Conservation (phyloP, 1,140 invertebrate genomes). For the Eciton burchellii region DNA sequence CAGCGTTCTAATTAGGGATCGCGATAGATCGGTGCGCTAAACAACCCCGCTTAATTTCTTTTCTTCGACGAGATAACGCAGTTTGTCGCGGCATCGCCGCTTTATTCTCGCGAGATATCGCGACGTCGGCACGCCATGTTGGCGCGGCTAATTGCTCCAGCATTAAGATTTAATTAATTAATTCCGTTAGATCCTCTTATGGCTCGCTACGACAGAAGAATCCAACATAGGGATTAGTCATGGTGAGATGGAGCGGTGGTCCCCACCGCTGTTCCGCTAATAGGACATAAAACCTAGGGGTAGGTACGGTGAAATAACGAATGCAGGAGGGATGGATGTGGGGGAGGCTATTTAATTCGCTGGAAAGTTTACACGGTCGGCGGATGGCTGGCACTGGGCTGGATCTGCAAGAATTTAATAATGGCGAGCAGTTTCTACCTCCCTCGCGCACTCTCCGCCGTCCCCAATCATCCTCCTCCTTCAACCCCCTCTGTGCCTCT, state of each 20-base stretch:
- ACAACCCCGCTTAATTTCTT: not conserved
- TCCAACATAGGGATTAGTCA: slow-evolving; percentile 39
- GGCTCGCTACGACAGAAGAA: not conserved
- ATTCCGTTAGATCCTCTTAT: too few species aligned
- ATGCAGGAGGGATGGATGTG: not conserved
- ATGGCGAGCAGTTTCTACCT: not conserved
- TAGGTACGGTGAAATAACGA: not conserved
- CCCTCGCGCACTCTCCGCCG: slow-evolving; percentile 3
- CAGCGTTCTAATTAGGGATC: slow-evolving; percentile 23
- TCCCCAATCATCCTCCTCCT: not conserved
- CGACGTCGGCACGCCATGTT: not conserved
- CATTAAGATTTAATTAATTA: slow-evolving; percentile 58
- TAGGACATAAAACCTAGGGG: slow-evolving; percentile 33
- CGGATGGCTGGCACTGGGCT: not conserved
- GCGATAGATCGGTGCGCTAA: not conserved
- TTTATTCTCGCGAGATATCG: slow-evolving; percentile 6
- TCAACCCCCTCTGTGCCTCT: not conserved
- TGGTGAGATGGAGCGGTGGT: slow-evolving; percentile 8
- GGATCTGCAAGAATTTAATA: slow-evolving; percentile 53
- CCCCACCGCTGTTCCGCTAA: slow-evolving; percentile 29
- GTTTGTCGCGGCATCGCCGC: not conserved
- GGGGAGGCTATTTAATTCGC: slow-evolving; percentile 40
- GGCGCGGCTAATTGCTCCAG: slow-evolving; percentile 15
- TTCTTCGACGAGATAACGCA: not conserved
- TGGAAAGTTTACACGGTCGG: slow-evolving; percentile 34